Percentiles rank a stretch among this genome's conserved stretches.
Conservation (phyloP, 2,113 vertebrate species). For the Callipepla californica region DNA sequence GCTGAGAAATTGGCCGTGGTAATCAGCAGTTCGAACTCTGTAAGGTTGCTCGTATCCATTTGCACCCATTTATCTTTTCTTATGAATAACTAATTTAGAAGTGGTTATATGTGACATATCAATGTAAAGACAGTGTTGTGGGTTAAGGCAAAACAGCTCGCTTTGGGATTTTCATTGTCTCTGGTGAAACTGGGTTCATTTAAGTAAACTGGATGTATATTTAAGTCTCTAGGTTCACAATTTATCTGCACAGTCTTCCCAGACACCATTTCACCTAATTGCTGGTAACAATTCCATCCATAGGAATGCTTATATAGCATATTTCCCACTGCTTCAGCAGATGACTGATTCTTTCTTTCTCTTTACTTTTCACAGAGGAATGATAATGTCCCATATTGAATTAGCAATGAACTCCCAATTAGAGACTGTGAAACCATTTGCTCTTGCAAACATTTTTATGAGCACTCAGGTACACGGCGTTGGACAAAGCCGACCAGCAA, state of each 20-base stretch:
- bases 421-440: not conserved
- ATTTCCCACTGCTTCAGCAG: not conserved
- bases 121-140: not conserved
- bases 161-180: not conserved
- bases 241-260: not conserved
- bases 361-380: not conserved
- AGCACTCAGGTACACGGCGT: not conserved
- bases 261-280: not conserved
- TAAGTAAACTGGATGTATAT: constrained; percentile 2
- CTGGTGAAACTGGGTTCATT: not conserved
- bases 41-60: not conserved
- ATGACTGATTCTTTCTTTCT: not conserved
- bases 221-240: not conserved
- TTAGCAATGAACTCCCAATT: not conserved
- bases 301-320: not conserved
- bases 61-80: not conserved
- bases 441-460: not conserved
- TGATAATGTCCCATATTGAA: not conserved
- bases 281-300: not conserved
- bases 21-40: not conserved
- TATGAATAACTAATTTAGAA: not conserved
- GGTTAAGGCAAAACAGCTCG: not conserved
- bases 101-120: not conserved
- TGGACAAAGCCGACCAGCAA: not conserved
- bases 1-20: not conserved